phyloP scores from a whole-genome alignment of 2,797 vertebrate species.

The Taeniopygia guttata region DNA sequence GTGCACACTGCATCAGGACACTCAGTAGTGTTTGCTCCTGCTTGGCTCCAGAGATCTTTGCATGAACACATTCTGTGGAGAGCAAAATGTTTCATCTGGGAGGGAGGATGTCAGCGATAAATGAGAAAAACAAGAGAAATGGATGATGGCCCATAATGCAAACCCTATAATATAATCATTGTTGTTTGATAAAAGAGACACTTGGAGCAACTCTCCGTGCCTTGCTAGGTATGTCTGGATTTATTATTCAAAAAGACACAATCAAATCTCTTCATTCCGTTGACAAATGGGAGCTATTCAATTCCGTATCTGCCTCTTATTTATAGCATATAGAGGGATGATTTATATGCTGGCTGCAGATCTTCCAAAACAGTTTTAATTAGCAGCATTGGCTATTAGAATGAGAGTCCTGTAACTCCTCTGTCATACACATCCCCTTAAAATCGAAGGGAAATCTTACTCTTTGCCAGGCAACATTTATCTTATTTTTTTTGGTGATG shows the following conservation, averaged over 20 bases:
- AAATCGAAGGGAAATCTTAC: slow-evolving; percentile 43
- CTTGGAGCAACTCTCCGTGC: slow-evolving; percentile 33
- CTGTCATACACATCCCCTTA: slow-evolving; percentile 6
- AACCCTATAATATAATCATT: slow-evolving; percentile 56
- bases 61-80: background rate
- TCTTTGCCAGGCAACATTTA: slow-evolving; percentile 42
- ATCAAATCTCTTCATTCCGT: slow-evolving; percentile 70
- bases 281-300: slow-evolving; percentile 75
- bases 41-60: background rate
- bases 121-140: slow-evolving; percentile 69
- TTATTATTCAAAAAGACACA: slow-evolving; percentile 68
- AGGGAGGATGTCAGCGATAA: slow-evolving; percentile 30
- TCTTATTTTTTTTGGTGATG: background rate
- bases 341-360: slow-evolving; percentile 69
- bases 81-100: background rate
- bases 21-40: background rate
- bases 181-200: slow-evolving; percentile 64
- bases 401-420: slow-evolving; percentile 27
- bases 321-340: slow-evolving; percentile 67
- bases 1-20: background rate
- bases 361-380: slow-evolving; percentile 72
- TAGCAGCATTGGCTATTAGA: slow-evolving; percentile 69
- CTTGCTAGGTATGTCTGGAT: slow-evolving; percentile 54
- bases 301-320: slow-evolving; percentile 69
- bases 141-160: slow-evolving; percentile 54